Evolutionary conservation across 2,888 invertebrate species (phyloP).

Genomic region (Phorcus lineatus): DNA sequence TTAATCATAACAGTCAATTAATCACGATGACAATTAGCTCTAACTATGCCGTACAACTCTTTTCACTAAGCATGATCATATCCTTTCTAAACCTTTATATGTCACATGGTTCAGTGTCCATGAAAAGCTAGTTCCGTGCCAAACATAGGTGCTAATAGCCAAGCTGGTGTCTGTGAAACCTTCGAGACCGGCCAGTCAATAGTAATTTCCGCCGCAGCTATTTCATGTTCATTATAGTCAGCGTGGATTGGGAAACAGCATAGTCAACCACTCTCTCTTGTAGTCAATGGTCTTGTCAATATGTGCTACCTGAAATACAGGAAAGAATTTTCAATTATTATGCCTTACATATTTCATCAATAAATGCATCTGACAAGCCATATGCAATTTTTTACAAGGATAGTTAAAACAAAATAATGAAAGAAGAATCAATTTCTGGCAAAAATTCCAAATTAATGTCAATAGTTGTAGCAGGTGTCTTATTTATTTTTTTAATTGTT

Average conservation of each 20-base stretch:
- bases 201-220: not conserved
- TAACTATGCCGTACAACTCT: not conserved
- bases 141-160: not conserved
- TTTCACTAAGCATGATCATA: not conserved
- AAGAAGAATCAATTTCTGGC: too few species aligned
- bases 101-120: slow-evolving; percentile 6
- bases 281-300: too few species aligned
- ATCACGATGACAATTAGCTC: not conserved
- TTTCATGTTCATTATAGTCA: not conserved
- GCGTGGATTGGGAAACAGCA: not conserved
- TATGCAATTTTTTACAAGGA: too few species aligned
- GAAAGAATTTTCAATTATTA: too few species aligned
- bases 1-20: not conserved
- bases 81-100: not conserved
- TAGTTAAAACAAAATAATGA: too few species aligned
- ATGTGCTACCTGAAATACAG: too few species aligned
- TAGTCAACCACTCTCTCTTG: not conserved
- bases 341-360: too few species aligned
- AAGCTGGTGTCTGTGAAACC: not conserved
- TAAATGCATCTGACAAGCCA: too few species aligned
- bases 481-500: too few species aligned
- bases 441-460: too few species aligned
- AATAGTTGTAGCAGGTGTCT: too few species aligned
- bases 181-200: not conserved
- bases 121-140: not conserved